Evolutionary conservation across 2,888 invertebrate genomes (phyloP), one percentile per base, ranked within the genome.

Genomic region (Epistrophe eligans): DNA sequence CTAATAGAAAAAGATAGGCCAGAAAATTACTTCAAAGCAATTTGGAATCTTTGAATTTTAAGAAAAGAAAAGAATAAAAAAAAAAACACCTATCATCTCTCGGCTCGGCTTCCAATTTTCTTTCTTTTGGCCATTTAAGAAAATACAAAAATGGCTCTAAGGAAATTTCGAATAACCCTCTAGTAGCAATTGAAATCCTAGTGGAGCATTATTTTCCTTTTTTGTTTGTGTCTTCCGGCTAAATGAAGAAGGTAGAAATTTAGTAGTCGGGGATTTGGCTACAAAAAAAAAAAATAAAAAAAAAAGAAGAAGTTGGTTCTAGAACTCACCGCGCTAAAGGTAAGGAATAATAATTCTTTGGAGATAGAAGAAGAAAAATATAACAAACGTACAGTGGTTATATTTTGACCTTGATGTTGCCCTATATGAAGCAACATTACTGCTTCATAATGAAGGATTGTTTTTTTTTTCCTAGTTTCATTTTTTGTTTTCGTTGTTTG

Each of bases 11-110:
- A 32, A 48, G 48, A 58, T 35, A 70, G 48, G 58, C 24, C 9
- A 58, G 58, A 48, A 72, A 87, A 87, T 82, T 79, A 87, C 79
- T 87, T 87, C 82, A 87, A 87, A 87, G 82, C 76, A 82, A 82
- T 83, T 87, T 79, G 82, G 43, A 72, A 66, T 82, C 76, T 58
- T 79, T 77, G 85, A 81, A 81, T 50, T 85, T 77, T 74, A 66
- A 67, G 58, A 82, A 79, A 82, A 74, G 11, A 81, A 45, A 32
- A 82, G n/a, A n/a, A 74, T 10, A 45, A 62, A 62, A 43, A 70
- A 77, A 62, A 77, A 60, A 64, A 58, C 85, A n/a, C 82, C 77
- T 60, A 83, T 82, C 87, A 87, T 87, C 55, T 24, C 17, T 62
- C 28, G 24, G 71, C n/a, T 62, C 28, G 77, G 71, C 52, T 74